Conservation (phyloP, 1,140 invertebrate genomes). For the Agrypnia vestita region DNA sequence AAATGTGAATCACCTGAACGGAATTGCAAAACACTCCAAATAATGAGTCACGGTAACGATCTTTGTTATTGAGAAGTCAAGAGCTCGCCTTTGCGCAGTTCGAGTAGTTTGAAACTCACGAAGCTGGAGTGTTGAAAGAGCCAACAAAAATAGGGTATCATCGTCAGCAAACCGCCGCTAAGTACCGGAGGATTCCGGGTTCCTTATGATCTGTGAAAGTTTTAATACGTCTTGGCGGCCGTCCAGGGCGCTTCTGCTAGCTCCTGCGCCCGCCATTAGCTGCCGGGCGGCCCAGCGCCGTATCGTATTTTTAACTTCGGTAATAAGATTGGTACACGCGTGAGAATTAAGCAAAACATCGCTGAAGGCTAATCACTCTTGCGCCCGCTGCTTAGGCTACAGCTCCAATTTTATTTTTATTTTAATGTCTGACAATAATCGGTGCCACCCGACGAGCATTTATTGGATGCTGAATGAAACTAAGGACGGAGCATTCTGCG, state of each 20-base stretch:
- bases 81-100: neutral
- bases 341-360: too few species aligned
- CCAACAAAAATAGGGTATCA: conserved; percentile 12
- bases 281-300: neutral
- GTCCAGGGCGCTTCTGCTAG: conserved; percentile 36
- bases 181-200: conserved; percentile 8
- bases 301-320: neutral
- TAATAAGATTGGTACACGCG: too few species aligned
- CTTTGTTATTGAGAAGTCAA: conserved; percentile 20
- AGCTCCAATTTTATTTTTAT: too few species aligned
- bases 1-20: conserved; percentile 1
- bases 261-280: neutral
- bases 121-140: conserved; percentile 14
- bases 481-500: too few species aligned
- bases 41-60: conserved; percentile 33
- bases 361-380: too few species aligned
- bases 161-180: conserved; percentile 34
- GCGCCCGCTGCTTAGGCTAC: too few species aligned
- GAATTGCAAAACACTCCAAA: neutral
- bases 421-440: too few species aligned
- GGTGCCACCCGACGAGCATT: too few species aligned
- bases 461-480: too few species aligned
- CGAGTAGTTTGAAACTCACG: neutral
- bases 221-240: conserved; percentile 42
- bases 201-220: conserved; percentile 41